Evolutionary conservation across 2,888 invertebrate genomes (phyloP), one percentile per base, ranked within the genome.

Genomic region (Hypena proboscidalis): DNA sequence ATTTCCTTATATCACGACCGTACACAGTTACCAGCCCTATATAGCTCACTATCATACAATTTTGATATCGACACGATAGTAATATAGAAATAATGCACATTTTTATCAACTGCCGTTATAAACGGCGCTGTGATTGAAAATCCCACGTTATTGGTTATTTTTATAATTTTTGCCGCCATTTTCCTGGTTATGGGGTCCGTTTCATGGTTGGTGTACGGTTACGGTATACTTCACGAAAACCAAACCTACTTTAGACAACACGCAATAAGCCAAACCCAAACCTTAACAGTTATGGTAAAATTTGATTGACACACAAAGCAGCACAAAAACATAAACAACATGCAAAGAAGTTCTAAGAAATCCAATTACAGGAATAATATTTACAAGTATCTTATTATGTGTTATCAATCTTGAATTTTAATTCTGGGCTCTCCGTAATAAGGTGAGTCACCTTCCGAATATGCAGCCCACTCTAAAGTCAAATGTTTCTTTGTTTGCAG

Each of bases 401-500:
- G 29, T 29, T 49, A 58, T 52, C 47, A 44, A 47, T 47, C 48
- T 47, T 49, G 42, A 62, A 49, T 58, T 40, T 56, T 41, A 56
- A 62, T 62, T 49, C 49, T 9, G 29, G 13, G 2, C 19, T 20
- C 34, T 17, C 11, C 8, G 19, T 25, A 2, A 2, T 1, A 8
- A 15, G 23, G 23, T 50, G 52, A 45, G 42, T 62, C 38, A 41
- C 25, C n/a, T 8, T 21, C 7, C 4, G 23, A 47, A 34, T 14
- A 33, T 37, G 14, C 36, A 32, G 21, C 10, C 4, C 17, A 17
- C 17, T 17, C 17, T n/a, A n/a, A 17, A 17, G 17, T 3, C 17
- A 17, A 17, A 4, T 17, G 5, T 56, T 22, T 57, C 23, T 19
- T 63, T 70, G 15, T 67, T 80, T 77, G 2, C 81, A 91, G 91